These are phyloP conservation scores for Odontocolon sp. DNA, from an alignment of 2,888 invertebrate species.

Conservation along the genomic window DNA sequence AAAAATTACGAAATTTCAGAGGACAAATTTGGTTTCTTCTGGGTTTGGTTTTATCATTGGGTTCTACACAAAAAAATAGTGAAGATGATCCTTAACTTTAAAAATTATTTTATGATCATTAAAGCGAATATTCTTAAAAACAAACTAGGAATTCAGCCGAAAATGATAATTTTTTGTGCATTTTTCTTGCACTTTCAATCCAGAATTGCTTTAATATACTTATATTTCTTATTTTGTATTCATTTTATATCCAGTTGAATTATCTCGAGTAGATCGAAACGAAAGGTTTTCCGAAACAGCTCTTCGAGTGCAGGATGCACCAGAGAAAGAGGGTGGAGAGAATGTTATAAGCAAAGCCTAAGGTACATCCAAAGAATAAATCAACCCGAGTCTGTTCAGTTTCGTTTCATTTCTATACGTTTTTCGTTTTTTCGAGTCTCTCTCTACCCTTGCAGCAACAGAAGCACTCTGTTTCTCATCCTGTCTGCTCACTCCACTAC, in stretches of 20 bases:
- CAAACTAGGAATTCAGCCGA: too few relatives aligned
- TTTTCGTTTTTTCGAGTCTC: constrained; percentile 27
- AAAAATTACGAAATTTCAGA: too few relatives aligned
- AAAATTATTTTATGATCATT: too few relatives aligned
- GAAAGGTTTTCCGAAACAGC: constrained; percentile 21
- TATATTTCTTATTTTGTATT: constrained; percentile 21
- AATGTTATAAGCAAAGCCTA: constrained; percentile 50
- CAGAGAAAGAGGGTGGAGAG: constrained; percentile 4
- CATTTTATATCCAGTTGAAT: constrained; percentile 34
- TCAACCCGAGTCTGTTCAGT: constrained; percentile 47
- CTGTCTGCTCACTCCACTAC: constrained; percentile 10
- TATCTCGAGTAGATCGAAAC: constrained; percentile 32
- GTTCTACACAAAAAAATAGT: too few relatives aligned
- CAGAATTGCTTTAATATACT: neutral
- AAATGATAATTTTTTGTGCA: neutral
- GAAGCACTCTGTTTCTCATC: constrained; percentile 34
- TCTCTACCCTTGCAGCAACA: constrained; percentile 17
- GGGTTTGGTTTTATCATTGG: too few relatives aligned
- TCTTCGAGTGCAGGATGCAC: constrained; percentile 19
- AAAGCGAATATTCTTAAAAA: too few relatives aligned
- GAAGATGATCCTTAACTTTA: too few relatives aligned
- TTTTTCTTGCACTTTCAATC: neutral
- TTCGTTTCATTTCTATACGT: constrained; percentile 20
- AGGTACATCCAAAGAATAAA: constrained; percentile 58
- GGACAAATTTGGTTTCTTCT: too few relatives aligned